Evolutionary conservation across 2,113 vertebrate species (phyloP), one percentile per base, ranked within the genome.

Genomic region (Ahaetulla prasina): DNA sequence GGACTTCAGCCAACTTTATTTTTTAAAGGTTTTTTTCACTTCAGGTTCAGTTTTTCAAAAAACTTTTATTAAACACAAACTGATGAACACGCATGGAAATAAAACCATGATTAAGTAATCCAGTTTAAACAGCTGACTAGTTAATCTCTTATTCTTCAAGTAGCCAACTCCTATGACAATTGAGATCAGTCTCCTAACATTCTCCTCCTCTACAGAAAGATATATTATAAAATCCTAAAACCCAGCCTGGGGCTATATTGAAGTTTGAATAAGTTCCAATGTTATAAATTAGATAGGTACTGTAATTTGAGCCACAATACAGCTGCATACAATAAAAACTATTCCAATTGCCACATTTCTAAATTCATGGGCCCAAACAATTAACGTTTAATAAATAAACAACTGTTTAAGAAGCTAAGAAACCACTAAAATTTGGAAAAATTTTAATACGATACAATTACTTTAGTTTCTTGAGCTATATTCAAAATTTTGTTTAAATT

Each of bases 271-370:
- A 39, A 39, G 68, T 80, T 74, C 68, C 68, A 80, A 80, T 22
- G 7, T 89, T 22, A 4, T 23, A 92, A 50, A 89, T 3, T 39
- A 43, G 50, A 53, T 22, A 47, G 27, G 12, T 45, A 84, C 30
- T n/a, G 11, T 35, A 39, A 49, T 50, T 57, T 89, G 18, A 88
- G 52, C 10, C 80, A 0, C 1, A 84, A 47, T 91, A 57, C 89
- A 93, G 88, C 25, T 0, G 49, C 14, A 84, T 43, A 43, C 43
- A 84, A 84, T 39, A 49, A 92, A 90, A 95, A 91, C 74, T 88
- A 18, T 95, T 94, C 93, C 91, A 94, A 88, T 94, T 96, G 89
- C 84, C 96, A 93, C 90, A 95, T 0, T 8, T 93, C 92, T 93
- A 96, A 94, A 80, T 18, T 23, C 39, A 9, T 94, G 92, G 87